Percentiles rank a stretch among this genome's conserved stretches.
Evolutionary conservation across 2,797 vertebrate genomes (phyloP).

Genomic region (Catamblyrhynchus diadema): DNA sequence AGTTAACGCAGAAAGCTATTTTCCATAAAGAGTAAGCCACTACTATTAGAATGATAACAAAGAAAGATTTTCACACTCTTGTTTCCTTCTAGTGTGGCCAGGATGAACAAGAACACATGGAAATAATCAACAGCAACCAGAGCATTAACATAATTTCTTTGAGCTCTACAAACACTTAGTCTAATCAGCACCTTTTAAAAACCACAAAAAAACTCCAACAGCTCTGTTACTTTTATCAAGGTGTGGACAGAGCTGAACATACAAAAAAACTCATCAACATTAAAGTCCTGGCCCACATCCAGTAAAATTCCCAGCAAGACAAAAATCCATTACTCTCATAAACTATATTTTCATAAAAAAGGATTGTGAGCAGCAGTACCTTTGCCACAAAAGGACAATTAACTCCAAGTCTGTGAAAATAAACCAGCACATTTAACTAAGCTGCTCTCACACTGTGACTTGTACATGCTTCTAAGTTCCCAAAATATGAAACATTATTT

Average conservation of each 20-base stretch:
- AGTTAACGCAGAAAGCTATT: not conserved
- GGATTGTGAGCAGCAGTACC: not conserved
- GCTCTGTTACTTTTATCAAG: fast-evolving
- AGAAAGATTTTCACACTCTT: not conserved
- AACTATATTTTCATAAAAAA: not conserved
- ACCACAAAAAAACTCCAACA: not conserved
- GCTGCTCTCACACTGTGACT: not conserved
- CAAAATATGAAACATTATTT: not conserved
- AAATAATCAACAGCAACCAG: not conserved
- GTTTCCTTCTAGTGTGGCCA: not conserved
- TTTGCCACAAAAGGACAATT: not conserved
- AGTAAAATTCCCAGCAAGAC: not conserved
- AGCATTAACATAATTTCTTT: not conserved
- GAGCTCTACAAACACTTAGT: not conserved
- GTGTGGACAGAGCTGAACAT: not conserved
- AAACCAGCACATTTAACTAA: not conserved
- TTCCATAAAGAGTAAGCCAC: not conserved
- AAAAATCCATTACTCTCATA: not conserved
- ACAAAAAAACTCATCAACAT: not conserved
- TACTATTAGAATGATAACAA: not conserved
- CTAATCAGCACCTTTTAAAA: not conserved
- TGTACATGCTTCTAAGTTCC: not conserved
- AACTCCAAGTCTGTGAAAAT: not conserved
- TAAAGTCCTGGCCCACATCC: not conserved
- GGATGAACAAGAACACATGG: not conserved